A percentile compares a stretch with the other conserved stretches of the same genome.
phyloP scores from a whole-genome alignment of 2,113 vertebrate genomes.

The Coryphaenoides rupestris region DNA sequence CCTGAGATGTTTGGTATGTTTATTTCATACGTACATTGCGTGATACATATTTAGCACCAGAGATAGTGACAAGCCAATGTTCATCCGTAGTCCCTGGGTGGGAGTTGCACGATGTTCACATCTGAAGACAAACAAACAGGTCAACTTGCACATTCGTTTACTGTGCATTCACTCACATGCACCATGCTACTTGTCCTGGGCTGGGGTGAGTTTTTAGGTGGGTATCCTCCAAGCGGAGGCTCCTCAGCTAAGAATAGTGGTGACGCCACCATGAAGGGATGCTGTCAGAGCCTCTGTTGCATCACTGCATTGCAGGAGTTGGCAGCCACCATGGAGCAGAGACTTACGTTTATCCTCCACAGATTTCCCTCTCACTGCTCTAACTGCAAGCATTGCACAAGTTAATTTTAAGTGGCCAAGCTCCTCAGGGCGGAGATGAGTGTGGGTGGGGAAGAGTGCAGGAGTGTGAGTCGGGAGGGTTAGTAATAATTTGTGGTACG shows the following conservation, averaged over 20 bases:
- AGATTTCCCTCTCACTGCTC: slow-evolving; percentile 11
- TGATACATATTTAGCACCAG: slow-evolving; percentile 1
- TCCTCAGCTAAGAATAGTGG: slow-evolving; percentile 28
- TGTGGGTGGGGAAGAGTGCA: slow-evolving; percentile 35
- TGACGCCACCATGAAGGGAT: slow-evolving; percentile 33
- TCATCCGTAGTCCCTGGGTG: no score
- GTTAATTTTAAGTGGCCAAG: slow-evolving; percentile 27
- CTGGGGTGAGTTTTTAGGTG: neutral
- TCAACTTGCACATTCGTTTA: no score
- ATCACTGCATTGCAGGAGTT: slow-evolving; percentile 41
- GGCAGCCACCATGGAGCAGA: slow-evolving; percentile 51
- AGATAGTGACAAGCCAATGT: no score
- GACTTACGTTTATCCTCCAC: slow-evolving; percentile 42
- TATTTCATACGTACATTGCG: slow-evolving; percentile 2
- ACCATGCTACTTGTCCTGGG: no score
- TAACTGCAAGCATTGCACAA: slow-evolving; percentile 55
- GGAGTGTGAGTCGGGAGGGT: slow-evolving; percentile 39
- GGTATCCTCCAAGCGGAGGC: slow-evolving; percentile 14
- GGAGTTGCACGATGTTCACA: neutral
- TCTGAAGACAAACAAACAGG: neutral
- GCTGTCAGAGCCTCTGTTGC: slow-evolving; percentile 51
- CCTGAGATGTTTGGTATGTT: no score
- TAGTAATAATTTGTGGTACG: slow-evolving; percentile 37
- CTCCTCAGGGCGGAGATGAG: slow-evolving; percentile 17
- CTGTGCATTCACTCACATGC: no score